These are phyloP conservation scores for Melanotaenia parkinsoni DNA, from an alignment of 2,797 vertebrate genomes.

Conservation along the genomic window DNA sequence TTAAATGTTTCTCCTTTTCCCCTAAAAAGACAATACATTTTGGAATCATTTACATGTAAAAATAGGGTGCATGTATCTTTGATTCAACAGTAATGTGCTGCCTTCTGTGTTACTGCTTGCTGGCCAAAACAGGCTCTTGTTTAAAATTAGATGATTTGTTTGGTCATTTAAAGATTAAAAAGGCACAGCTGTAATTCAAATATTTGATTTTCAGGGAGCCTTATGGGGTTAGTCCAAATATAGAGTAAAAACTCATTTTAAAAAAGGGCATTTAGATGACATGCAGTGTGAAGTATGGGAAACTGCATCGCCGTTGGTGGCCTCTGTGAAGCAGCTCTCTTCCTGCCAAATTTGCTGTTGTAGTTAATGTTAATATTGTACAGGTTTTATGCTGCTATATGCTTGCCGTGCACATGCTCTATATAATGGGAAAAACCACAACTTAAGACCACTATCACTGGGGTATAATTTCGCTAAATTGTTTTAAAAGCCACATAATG, in stretches of 20 bases:
- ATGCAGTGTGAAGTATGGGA: conserved; percentile 45
- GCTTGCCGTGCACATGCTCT: conserved; percentile 68
- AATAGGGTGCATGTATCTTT: not conserved
- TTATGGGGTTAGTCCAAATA: conserved; percentile 17
- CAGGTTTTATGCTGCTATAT: conserved; percentile 65
- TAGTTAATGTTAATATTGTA: conserved; percentile 74
- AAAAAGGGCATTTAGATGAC: conserved; percentile 19
- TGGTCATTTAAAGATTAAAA: not conserved
- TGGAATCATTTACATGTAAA: not conserved
- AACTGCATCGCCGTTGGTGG: conserved; percentile 56
- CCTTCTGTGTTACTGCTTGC: not conserved
- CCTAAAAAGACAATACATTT: conserved; percentile 6
- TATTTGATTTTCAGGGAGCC: not conserved
- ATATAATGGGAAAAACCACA: conserved; percentile 78
- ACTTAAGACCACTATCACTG: conserved; percentile 78
- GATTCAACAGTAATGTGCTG: not conserved
- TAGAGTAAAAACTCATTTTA: not conserved
- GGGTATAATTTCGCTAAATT: conserved; percentile 83
- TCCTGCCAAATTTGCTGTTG: conserved; percentile 75
- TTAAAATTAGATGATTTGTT: not conserved
- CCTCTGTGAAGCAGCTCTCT: conserved; percentile 46
- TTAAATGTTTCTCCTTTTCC: not conserved
- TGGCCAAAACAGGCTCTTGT: not conserved
- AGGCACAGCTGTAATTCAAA: not conserved
- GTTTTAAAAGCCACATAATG: conserved; percentile 81